These are phyloP conservation scores for Hydrocynus forskahlii DNA, from an alignment of 2,797 vertebrate genomes.

Conservation along the genomic window DNA sequence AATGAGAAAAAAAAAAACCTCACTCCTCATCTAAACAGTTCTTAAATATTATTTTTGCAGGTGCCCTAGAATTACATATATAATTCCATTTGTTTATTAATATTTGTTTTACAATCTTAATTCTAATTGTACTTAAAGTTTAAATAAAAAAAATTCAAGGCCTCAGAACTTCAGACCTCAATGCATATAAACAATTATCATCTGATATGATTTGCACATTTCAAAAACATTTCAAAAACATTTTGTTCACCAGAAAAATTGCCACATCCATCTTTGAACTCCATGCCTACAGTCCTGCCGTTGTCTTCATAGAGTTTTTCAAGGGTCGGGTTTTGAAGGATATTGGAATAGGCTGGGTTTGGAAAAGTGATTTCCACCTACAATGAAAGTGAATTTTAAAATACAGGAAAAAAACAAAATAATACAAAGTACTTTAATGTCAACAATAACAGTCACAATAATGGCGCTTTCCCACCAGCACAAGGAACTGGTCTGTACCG, in stretches of 20 bases:
- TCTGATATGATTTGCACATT: background rate
- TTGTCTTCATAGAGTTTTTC: constrained; percentile 81
- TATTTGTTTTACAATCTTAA: too few species aligned
- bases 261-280: constrained; percentile 73
- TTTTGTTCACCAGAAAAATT: constrained; percentile 60
- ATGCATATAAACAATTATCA: too few species aligned
- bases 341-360: constrained; percentile 79
- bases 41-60: too few species aligned
- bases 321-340: constrained; percentile 85
- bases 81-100: too few species aligned
- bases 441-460: background rate
- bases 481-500: too few species aligned
- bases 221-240: background rate
- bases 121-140: too few species aligned
- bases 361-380: constrained; percentile 84
- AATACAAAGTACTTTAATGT: background rate
- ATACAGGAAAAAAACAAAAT: background rate
- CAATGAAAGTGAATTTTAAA: background rate
- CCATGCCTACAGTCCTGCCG: constrained; percentile 82
- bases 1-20: too few species aligned
- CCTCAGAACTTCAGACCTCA: too few species aligned
- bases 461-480: too few species aligned
- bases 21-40: too few species aligned
- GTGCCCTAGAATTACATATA: too few species aligned
- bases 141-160: too few species aligned